Base-by-base conservation (phyloP, 2,113 vertebrate genomes). In the Butorides virescens region DNA sequence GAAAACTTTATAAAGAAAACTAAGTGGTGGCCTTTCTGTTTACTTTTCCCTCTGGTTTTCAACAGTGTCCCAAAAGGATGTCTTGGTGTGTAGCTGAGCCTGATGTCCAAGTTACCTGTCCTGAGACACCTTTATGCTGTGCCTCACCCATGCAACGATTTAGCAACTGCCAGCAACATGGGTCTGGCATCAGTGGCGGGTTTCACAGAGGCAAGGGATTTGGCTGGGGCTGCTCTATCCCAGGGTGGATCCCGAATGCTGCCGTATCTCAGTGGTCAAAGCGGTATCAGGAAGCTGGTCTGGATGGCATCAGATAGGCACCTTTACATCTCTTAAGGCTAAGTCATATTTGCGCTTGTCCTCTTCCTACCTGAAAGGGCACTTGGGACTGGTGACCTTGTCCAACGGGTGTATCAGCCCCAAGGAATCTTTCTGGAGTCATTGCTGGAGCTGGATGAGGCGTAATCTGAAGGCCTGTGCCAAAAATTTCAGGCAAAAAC, bases 331-430 rank as follows among this genome's bases (percentile, higher is more conserved):
- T 66, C 59, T 37, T 27, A 74, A 74, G n/a, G 29, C 13, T 12
- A 15, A 70, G 47, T 77, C 10, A 5, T 66, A 9, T 58, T 90
- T 89, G 34, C 0, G 0, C 25, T 78, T 39, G 34, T 80, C 19
- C 20, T 17, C 20, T 46, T 85, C 53, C 39, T 82, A 71, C 29
- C 39, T 72, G 36, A 49, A 75, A 39, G 59, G 29, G 19, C 56
- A 14, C 49, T 89, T 78, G 63, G 37, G 75, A 56, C 46, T 59
- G n/a, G 49, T 87, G 73, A 86, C 50, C n/a, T 95, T 86, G 49
- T 68, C 44, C 13, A 42, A 14, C 0, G 4, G 16, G 13, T 39
- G 5, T 37, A 13, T 58, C 8, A 15, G 17, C 61, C 44, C 30
- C 21, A 34, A 15, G 11, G 11, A 73, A 56, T 58, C 32, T 39